phyloP scores from a whole-genome alignment of 2,113 vertebrate species.

The Thunnus maccoyii region DNA sequence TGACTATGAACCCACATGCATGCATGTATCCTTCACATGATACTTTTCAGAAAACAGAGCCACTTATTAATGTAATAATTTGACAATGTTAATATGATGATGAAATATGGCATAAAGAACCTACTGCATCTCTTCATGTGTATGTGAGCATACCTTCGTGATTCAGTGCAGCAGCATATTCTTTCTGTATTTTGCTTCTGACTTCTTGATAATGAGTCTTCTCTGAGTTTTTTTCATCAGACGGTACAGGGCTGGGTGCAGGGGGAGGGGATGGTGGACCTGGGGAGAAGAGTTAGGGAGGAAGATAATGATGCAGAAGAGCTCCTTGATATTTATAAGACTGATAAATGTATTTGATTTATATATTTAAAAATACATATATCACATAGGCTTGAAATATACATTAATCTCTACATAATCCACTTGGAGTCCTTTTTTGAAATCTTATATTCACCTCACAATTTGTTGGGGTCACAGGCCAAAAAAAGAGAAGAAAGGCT shows the following conservation, averaged over 20 bases:
- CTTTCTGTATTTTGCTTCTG: constrained; percentile 83
- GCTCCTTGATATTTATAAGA: too few species aligned
- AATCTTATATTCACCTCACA: too few species aligned
- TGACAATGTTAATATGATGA: neutral
- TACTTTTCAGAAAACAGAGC: neutral
- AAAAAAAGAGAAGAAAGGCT: too few species aligned
- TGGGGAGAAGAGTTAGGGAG: constrained; percentile 8
- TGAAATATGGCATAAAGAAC: neutral
- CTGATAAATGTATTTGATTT: too few species aligned
- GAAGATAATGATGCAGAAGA: neutral
- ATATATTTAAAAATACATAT: too few species aligned
- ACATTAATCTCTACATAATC: too few species aligned
- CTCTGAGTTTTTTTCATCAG: constrained; percentile 72
- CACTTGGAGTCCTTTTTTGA: too few species aligned
- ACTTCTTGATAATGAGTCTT: constrained; percentile 72
- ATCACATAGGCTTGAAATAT: too few species aligned
- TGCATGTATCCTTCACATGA: neutral
- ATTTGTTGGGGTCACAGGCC: too few species aligned
- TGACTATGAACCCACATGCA: neutral
- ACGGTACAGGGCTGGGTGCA: constrained; percentile 34
- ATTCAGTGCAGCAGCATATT: constrained; percentile 86
- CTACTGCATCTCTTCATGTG: neutral
- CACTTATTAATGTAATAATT: neutral
- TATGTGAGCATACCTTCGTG: constrained; percentile 87
- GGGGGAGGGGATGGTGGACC: constrained; percentile 57